Conservation (phyloP, 2,113 vertebrate species). For the Oenanthe melanoleuca region DNA sequence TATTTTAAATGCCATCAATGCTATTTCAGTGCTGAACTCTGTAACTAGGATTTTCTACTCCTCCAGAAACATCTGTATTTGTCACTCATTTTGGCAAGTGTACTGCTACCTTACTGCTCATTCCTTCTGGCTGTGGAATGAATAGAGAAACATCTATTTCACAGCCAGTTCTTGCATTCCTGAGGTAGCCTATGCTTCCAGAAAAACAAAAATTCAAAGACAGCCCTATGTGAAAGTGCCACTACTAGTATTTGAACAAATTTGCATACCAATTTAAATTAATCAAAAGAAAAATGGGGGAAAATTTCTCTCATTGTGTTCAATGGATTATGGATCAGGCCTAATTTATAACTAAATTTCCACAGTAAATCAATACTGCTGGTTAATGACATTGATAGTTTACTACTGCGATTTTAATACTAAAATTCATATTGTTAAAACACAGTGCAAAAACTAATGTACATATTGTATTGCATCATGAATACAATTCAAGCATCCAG, state of each 20-base stretch:
- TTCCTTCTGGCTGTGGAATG: neutral
- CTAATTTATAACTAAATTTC: neutral
- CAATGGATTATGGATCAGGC: neutral
- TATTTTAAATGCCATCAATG: neutral
- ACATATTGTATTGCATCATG: constrained; percentile 44
- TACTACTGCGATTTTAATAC: constrained; percentile 49
- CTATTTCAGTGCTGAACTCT: neutral
- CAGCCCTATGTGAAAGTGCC: neutral
- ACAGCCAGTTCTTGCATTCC: neutral
- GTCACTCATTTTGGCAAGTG: neutral
- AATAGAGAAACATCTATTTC: neutral
- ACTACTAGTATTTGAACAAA: neutral
- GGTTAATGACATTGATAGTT: constrained; percentile 51
- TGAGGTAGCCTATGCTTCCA: neutral
- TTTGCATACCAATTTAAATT: neutral
- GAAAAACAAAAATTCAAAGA: neutral
- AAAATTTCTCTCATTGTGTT: neutral
- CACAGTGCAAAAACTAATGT: constrained; percentile 30
- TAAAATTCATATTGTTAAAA: constrained; percentile 63
- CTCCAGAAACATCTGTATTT: neutral
- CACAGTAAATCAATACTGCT: constrained; percentile 33
- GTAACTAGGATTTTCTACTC: neutral
- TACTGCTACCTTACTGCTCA: neutral
- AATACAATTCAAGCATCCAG: constrained; percentile 63
- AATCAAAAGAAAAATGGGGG: constrained; percentile 6